Base-by-base conservation (phyloP, 2,113 vertebrate species). In the Sarotherodon lohbergeri region DNA sequence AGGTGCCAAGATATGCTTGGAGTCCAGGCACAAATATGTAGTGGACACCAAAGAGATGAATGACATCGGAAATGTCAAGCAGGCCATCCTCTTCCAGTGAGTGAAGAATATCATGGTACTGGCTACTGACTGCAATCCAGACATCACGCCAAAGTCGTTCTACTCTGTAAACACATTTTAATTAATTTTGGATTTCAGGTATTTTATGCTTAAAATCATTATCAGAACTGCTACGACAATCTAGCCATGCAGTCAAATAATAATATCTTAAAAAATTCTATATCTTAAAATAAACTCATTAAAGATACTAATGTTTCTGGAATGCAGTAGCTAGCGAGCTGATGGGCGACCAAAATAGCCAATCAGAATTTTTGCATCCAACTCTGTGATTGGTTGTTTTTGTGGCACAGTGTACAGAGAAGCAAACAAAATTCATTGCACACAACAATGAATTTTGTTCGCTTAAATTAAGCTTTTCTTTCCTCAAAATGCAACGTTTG, bases 51-150 rank as follows among this genome's bases (percentile, higher is more conserved):
- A 85, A 80, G 12, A 85, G 56, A 2, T 39, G 56, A 34, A 61
- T 29, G 17, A 50, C 43, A 85, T 66, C 43, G 22, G 73, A 61
- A 27, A 63, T 57, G 17, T 85, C 84, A 32, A 85, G 57, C 43
- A 63, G 78, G 16, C 78, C 3, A 1, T 82, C 57, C 9, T 82
- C 19, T 19, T 81, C 59, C 59, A 81, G 11, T 22, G 57, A 68
- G 34, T 56, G 3, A 43, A 61, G 39, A 56, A 85, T 41, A 34
- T 9, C 27, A 79, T 27, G 52, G 68, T 85, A 61, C 14, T 78
- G 61, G 83, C 17, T 57, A 7, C 39, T 59, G 68, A 84, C 83
- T n/a, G 83, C 4, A 17, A 84, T 27, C 83, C 54, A 84, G 36
- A 56, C 27, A n/a, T 59, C 68, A 29, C 0, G 4, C 24, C 83